phyloP scores from a whole-genome alignment of 2,113 vertebrate genomes.

The Mormyrus lacerda region DNA sequence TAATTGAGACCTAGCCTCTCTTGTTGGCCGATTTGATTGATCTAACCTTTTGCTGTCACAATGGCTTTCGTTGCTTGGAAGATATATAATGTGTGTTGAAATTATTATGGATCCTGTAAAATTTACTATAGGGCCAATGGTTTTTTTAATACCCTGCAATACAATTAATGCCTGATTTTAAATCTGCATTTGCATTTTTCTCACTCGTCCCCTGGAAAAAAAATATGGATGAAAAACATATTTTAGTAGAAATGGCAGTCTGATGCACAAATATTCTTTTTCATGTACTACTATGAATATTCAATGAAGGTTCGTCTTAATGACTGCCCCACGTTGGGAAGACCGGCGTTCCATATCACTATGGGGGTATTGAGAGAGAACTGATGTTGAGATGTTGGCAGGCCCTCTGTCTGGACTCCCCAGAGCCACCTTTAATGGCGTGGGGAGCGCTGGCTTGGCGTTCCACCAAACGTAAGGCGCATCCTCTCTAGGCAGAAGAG shows the following conservation, averaged over 20 bases:
- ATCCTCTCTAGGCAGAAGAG: not conserved
- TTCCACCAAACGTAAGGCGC: not conserved
- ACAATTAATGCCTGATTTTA: not conserved
- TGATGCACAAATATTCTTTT: not conserved
- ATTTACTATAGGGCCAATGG: not conserved
- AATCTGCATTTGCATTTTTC: not conserved
- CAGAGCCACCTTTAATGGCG: not conserved
- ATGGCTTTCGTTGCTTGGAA: not conserved
- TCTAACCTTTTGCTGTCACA: not conserved
- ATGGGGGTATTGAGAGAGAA: not conserved
- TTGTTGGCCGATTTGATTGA: not conserved
- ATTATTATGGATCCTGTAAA: not conserved
- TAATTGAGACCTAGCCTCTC: not conserved
- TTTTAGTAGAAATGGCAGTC: not conserved
- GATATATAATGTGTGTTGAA: not conserved
- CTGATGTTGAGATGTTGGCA: not conserved
- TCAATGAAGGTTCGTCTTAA: not conserved
- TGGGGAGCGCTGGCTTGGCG: not conserved
- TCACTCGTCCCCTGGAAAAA: not conserved
- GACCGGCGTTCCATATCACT: not conserved
- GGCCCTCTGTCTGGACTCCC: not conserved
- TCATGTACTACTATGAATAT: not conserved
- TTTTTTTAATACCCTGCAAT: not conserved
- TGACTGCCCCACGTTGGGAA: not conserved
- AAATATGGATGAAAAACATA: not conserved